phyloP scores from a whole-genome alignment of 2,888 invertebrate species.

The Himalopsyche japonica region DNA sequence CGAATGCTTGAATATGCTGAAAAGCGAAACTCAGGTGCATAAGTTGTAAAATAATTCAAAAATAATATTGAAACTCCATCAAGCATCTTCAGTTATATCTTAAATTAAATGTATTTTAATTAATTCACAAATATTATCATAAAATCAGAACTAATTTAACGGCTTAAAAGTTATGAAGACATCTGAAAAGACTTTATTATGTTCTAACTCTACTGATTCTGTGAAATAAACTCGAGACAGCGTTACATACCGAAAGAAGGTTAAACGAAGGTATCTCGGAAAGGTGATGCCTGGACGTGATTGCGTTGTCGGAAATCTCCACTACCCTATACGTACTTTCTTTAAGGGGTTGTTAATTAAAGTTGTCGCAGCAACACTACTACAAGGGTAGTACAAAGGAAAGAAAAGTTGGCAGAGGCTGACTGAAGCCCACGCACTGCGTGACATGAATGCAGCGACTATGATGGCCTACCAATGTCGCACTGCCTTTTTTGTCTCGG shows the following conservation, averaged over 20 bases:
- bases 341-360: slow-evolving; percentile 31
- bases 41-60: too few relatives aligned
- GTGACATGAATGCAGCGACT: neutral
- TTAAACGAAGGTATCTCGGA: neutral
- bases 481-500: neutral
- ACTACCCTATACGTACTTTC: neutral
- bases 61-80: too few relatives aligned
- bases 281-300: neutral
- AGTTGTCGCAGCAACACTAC: slow-evolving; percentile 23
- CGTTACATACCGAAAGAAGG: neutral
- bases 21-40: too few relatives aligned
- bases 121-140: too few relatives aligned
- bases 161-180: too few relatives aligned
- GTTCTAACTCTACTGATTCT: neutral
- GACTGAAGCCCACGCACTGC: neutral
- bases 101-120: too few relatives aligned
- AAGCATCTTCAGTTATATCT: too few relatives aligned
- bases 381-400: slow-evolving; percentile 10
- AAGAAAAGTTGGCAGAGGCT: neutral
- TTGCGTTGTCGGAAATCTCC: slow-evolving; percentile 10
- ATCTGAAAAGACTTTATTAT: neutral
- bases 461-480: neutral
- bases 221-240: neutral
- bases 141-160: too few relatives aligned
- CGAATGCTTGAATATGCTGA: too few relatives aligned